A percentile compares a stretch with the other conserved stretches of the same genome.
phyloP scores from a whole-genome alignment of 2,113 vertebrate species.

The Smithornis capensis region DNA sequence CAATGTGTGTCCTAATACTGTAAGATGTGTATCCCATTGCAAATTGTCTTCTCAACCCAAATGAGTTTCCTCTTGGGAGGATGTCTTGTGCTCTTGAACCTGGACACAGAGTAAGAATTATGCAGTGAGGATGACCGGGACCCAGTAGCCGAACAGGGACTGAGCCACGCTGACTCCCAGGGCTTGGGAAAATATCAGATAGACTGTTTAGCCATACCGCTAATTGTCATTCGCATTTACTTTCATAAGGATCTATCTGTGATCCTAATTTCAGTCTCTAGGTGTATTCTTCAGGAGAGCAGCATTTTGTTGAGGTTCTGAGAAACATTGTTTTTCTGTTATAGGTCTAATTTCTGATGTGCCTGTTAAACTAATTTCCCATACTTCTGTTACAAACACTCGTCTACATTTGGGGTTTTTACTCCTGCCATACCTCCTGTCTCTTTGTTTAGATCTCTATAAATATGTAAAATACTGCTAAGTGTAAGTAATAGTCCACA shows the following conservation, averaged over 20 bases:
- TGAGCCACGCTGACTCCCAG: background rate
- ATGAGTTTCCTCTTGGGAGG: background rate
- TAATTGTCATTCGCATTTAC: background rate
- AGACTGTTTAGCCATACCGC: background rate
- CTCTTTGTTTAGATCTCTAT: background rate
- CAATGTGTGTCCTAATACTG: background rate
- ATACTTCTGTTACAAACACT: background rate
- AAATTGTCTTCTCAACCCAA: background rate
- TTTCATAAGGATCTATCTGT: background rate
- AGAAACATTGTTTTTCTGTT: background rate
- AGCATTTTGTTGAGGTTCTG: background rate
- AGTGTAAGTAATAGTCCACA: background rate
- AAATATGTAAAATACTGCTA: background rate
- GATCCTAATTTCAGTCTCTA: background rate
- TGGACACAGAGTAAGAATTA: background rate
- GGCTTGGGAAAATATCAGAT: background rate
- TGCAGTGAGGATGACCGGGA: rapidly evolving
- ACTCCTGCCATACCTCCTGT: background rate
- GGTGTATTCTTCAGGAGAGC: background rate
- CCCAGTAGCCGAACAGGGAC: background rate
- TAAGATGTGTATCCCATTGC: rapidly evolving
- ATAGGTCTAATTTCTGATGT: background rate
- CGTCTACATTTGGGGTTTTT: rapidly evolving
- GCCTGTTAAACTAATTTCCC: background rate
- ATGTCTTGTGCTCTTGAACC: background rate